phyloP scores from a whole-genome alignment of 2,797 vertebrate species.

The Phalanger gymnotis region DNA sequence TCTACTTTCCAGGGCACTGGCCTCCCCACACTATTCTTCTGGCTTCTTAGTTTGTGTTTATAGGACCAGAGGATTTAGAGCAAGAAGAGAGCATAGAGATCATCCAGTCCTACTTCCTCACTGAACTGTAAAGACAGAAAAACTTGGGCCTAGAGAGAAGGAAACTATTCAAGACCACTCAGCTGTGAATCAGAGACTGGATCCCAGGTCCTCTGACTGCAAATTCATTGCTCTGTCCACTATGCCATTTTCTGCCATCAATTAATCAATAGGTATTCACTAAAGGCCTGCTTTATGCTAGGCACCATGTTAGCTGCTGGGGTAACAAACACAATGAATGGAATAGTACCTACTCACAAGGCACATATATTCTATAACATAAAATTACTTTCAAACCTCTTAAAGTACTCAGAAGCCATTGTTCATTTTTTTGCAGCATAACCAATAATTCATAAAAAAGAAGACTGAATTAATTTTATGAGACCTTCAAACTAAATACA shows the following conservation, averaged over 20 bases:
- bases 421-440: neutral
- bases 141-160: neutral
- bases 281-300: neutral
- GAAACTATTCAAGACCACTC: neutral
- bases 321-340: neutral
- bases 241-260: neutral
- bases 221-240: neutral
- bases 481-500: neutral
- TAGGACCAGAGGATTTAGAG: neutral
- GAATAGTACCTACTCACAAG: neutral
- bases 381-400: neutral
- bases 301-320: neutral
- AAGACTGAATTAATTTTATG: neutral
- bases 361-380: neutral
- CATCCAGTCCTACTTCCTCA: neutral
- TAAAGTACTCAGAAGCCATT: neutral
- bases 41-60: constrained; percentile 29
- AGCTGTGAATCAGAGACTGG: neutral
- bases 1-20: neutral
- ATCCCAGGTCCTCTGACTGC: neutral
- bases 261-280: neutral
- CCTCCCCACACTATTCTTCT: neutral
- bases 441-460: neutral
- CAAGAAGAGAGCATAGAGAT: neutral
- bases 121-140: neutral